A percentile compares a stretch with the other conserved stretches of the same genome.
phyloP scores from a whole-genome alignment of 1,140 invertebrate species.

The Tigriopus japonicus region DNA sequence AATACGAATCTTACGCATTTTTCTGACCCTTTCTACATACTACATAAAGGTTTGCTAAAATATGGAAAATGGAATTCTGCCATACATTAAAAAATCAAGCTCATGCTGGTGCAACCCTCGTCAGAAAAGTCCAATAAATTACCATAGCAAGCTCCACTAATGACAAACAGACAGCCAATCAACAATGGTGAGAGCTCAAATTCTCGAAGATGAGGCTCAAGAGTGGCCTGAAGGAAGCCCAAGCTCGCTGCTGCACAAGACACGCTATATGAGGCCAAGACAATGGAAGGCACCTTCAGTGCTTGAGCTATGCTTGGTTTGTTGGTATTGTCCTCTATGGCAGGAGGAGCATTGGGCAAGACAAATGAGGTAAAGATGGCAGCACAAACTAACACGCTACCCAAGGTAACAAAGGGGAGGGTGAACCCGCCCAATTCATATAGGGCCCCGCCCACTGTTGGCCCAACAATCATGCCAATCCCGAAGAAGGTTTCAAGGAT shows the following conservation, averaged over 20 bases:
- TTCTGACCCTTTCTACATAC: too few relatives aligned
- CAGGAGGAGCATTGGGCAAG: conserved; percentile 33
- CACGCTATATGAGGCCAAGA: conserved; percentile 22
- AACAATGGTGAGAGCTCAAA: conserved; percentile 48
- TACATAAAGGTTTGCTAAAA: too few relatives aligned
- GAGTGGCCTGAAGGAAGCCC: conserved; percentile 55
- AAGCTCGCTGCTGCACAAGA: conserved; percentile 47
- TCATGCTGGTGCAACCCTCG: too few relatives aligned
- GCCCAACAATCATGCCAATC: conserved; percentile 57
- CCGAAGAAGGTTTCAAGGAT: conserved; percentile 75
- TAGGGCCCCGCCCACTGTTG: conserved; percentile 58
- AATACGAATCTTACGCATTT: too few relatives aligned
- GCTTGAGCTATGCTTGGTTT: not conserved
- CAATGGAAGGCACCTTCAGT: conserved; percentile 17
- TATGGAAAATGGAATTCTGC: too few relatives aligned
- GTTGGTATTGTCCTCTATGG: not conserved
- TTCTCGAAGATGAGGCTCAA: conserved; percentile 57
- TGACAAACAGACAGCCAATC: conserved; percentile 32
- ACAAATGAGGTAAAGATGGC: conserved; percentile 51
- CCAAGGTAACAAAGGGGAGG: conserved; percentile 65
- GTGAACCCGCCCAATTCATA: conserved; percentile 63
- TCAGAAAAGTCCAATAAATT: too few relatives aligned
- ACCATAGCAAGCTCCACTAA: not conserved
- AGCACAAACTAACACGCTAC: conserved; percentile 48
- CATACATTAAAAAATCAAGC: too few relatives aligned